Conservation (phyloP, 2,113 vertebrate genomes). For the Rhinolophus ferrumequinum region DNA sequence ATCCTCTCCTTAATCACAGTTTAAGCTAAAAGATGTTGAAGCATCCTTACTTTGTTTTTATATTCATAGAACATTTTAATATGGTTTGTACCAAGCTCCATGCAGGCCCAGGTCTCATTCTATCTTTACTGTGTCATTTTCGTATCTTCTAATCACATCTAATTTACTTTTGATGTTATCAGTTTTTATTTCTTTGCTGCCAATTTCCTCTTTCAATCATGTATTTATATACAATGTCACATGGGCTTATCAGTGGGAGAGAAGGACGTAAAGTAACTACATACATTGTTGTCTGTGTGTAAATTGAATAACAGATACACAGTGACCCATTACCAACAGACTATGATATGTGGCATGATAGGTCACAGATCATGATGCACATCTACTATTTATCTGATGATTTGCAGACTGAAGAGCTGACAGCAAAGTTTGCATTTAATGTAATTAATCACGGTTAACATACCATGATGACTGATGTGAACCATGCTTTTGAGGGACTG, state of each 20-base stretch:
- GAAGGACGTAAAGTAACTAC: neutral
- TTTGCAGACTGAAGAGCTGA: neutral
- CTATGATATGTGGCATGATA: neutral
- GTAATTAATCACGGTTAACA: neutral
- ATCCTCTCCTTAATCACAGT: neutral
- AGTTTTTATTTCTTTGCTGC: neutral
- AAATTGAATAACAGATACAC: neutral
- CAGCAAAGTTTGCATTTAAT: neutral
- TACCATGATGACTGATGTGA: neutral
- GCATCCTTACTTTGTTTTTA: too few relatives aligned
- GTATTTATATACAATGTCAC: neutral
- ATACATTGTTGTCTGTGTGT: neutral
- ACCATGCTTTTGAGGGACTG: neutral
- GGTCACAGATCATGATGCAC: neutral
- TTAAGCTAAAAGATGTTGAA: neutral
- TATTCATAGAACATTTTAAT: too few relatives aligned
- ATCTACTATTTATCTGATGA: neutral
- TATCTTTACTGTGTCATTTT: neutral
- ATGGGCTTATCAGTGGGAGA: neutral
- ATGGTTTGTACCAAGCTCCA: too few relatives aligned
- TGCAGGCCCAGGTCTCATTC: neutral
- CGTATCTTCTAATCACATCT: neutral
- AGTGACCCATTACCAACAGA: neutral
- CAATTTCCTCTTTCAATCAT: neutral
- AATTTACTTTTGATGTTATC: neutral